phyloP scores from a whole-genome alignment of 2,888 invertebrate species.

The Nomada flava region DNA sequence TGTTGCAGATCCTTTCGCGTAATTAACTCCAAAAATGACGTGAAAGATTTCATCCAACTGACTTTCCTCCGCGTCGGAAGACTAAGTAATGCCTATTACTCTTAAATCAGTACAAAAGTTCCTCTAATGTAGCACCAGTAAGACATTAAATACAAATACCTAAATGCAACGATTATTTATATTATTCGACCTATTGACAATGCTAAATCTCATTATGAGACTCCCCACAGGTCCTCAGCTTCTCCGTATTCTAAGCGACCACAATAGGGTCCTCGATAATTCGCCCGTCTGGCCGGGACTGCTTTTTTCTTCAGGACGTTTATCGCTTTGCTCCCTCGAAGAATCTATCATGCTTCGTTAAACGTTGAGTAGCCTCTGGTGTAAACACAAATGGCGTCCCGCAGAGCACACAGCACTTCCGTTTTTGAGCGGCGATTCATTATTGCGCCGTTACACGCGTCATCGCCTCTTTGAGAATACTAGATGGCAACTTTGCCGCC shows the following conservation, averaged over 20 bases:
- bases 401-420: constrained; percentile 63
- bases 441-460: constrained; percentile 59
- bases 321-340: constrained; percentile 18
- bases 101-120: no score
- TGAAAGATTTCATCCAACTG: no score
- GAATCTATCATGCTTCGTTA: constrained; percentile 75
- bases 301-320: constrained; percentile 23
- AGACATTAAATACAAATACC: no score
- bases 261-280: constrained; percentile 50
- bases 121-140: no score
- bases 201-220: constrained; percentile 66
- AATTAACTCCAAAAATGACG: no score
- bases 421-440: constrained; percentile 68
- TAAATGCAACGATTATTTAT: no score
- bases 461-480: constrained; percentile 54
- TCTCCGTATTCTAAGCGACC: not conserved
- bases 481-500: constrained; percentile 32
- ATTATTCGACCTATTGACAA: constrained; percentile 43
- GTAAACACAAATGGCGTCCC: constrained; percentile 78
- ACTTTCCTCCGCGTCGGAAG: no score
- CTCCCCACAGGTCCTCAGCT: constrained; percentile 9
- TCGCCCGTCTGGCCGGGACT: constrained; percentile 27
- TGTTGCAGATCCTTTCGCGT: no score
- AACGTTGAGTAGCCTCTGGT: constrained; percentile 67
- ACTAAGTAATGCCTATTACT: no score